Percentiles rank a stretch among this genome's conserved stretches.
Conservation (phyloP, 1,140 invertebrate species). For the Neuroterus valhalla region DNA sequence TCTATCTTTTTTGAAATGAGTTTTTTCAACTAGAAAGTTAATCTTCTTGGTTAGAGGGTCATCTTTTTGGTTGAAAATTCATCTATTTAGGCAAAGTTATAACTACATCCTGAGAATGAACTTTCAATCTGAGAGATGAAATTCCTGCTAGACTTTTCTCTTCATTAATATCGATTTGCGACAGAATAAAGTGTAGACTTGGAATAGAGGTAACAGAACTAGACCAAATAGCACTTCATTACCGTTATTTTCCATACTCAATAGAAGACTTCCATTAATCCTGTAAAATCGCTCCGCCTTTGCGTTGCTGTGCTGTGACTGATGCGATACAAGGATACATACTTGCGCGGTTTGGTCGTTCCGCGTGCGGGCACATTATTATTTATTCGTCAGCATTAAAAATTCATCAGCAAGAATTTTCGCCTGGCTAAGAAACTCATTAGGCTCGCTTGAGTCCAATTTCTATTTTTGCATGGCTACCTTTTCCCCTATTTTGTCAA, state of each 20-base stretch:
- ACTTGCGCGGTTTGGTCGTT: background rate
- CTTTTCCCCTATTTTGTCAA: background rate
- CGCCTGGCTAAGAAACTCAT: constrained; percentile 10
- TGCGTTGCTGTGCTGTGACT: constrained; percentile 13
- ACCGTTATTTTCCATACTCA: constrained; percentile 24
- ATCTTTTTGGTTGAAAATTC: too few species aligned
- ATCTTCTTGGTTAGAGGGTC: too few species aligned
- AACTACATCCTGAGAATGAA: too few species aligned
- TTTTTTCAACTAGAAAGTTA: too few species aligned
- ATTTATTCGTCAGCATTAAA: constrained; percentile 2
- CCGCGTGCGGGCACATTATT: background rate
- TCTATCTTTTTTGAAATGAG: too few species aligned
- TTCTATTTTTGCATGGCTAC: background rate
- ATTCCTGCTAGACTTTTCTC: too few species aligned
- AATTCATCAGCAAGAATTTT: background rate
- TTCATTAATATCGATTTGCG: too few species aligned
- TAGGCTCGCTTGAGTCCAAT: background rate
- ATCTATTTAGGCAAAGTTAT: too few species aligned
- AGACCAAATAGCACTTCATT: background rate
- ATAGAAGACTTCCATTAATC: constrained; percentile 7
- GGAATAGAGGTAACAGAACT: background rate
- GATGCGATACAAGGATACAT: constrained; percentile 21
- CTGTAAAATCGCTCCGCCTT: background rate
- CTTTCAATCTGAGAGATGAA: too few species aligned
- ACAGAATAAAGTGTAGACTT: too few species aligned